Percentiles rank a stretch among this genome's conserved stretches.
Conservation (phyloP, 2,797 vertebrate species). For the Epinephelus awoara region DNA sequence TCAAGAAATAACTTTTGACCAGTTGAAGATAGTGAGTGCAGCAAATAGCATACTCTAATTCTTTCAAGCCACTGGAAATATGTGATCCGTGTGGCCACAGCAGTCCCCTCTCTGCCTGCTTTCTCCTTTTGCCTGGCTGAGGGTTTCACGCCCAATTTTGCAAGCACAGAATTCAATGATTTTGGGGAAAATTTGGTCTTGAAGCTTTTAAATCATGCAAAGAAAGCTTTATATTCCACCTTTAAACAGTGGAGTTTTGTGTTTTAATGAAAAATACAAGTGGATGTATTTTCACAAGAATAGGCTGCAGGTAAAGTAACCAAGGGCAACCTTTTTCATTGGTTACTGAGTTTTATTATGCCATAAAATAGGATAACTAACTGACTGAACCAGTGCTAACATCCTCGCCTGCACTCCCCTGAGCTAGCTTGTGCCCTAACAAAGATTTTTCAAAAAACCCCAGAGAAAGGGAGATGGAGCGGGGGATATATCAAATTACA, state of each 20-base stretch:
- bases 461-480: slow-evolving; percentile 42
- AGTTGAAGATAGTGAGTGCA: slow-evolving; percentile 7
- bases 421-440: slow-evolving; percentile 68
- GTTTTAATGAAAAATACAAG: slow-evolving; percentile 7
- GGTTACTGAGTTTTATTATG: slow-evolving; percentile 41
- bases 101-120: not conserved
- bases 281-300: not conserved
- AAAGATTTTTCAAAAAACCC: slow-evolving; percentile 65
- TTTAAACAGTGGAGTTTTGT: slow-evolving; percentile 12
- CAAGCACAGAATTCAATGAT: not conserved
- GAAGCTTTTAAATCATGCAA: not conserved
- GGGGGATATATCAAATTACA: slow-evolving; percentile 78
- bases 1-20: slow-evolving; percentile 39
- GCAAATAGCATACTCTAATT: slow-evolving; percentile 3
- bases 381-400: slow-evolving; percentile 57
- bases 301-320: slow-evolving; percentile 29
- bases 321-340: slow-evolving; percentile 37
- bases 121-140: slow-evolving; percentile 4
- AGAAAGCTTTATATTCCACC: not conserved
- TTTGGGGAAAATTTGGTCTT: not conserved
- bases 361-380: slow-evolving; percentile 52
- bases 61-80: slow-evolving; percentile 23
- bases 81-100: slow-evolving; percentile 8
- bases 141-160: slow-evolving; percentile 11
- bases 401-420: slow-evolving; percentile 56